Evolutionary conservation across 2,888 invertebrate species (phyloP), one percentile per base, ranked within the genome.

Genomic region (Parascotia fuliginaria): DNA sequence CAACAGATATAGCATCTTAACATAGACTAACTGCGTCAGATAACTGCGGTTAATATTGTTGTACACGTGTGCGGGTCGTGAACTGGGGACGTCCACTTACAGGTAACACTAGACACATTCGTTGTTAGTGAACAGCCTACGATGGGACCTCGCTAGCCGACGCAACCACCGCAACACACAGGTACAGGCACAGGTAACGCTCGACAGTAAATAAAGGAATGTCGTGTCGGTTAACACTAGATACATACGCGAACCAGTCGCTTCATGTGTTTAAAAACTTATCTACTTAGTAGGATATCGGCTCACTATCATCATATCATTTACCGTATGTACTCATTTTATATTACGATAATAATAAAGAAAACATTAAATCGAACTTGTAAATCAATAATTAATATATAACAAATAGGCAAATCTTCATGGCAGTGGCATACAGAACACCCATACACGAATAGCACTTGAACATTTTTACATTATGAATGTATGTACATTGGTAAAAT

Each of bases 111-210:
- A 82, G 76, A 84, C 82, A 83, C 81, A 83, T 90, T 91, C 90
- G 91, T 91, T 91, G 91, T 90, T 80, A 74, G 73, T 80, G 81
- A 89, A 90, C 90, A 91, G 91, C 86, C 88, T 85, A 84, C 78
- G 75, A 73, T 75, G 84, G 88, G 83, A 83, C 78, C 74, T 71
- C 71, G 54, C 70, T 78, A 74, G 58, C 59, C 67, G 65, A 70
- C 45, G 16, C 31, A 42, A 53, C 52, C 50, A 55, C 38, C 52
- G 49, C 45, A 56, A 52, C 57, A 59, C 55, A 54, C 45, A 62
- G n/a, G n/a, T n/a, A 57, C 45, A 49, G 28, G 46, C 32, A 46
- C 43, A 46, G 28, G 22, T 14, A 47, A 51, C 22, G 39, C 19
- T 50, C 42, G 49, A 54, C 32, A 29, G 48, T 52, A 40, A 66